Base-by-base conservation (phyloP, 2,888 invertebrate species). In the Halictus ligatus region DNA sequence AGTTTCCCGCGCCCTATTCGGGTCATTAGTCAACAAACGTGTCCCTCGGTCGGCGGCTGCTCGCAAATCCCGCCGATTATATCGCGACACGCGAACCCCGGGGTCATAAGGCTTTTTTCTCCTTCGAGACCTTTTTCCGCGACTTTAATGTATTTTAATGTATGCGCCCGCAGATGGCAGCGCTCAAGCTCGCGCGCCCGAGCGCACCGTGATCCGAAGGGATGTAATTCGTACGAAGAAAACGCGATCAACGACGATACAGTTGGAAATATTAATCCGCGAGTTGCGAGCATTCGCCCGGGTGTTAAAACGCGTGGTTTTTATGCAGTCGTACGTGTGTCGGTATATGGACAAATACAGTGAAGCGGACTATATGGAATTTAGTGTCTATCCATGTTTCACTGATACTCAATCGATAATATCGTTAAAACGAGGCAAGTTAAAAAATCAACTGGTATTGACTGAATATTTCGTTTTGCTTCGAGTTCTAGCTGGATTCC, bases 11-110 rank as follows among this genome's bases (percentile, higher is more conserved):
- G 58, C 46, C 76, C 46, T 60, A 58, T 40, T 35, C 25, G 64
- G 48, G 12, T 84, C 76, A 84, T 84, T 84, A 84, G 69, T 50
- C 69, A 35, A 29, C 60, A 18, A 35, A 21, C 73, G 46, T 18
- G 58, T 64, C 46, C n/a, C 29, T 21, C 50, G n/a, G 46, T 72
- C 46, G 35, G 35, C 35, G 18, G 15, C n/a, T 18, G 48, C n/a
- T 5, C 40, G 46, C n/a, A 25, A 77, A 77, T 50, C 67, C 67
- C 48, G 29, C 71, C 74, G 64, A 83, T 64, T 72, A 50, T 43
- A 40, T 21, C 69, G 21, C 35, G 6, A 5, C 72, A 50, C 46
- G 81, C 60, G 64, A 54, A 72, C 35, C 7, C 72, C 54, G 46
- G 29, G 46, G 29, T n/a, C 7, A 2, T 8, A 21, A 72, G n/a